phyloP scores from a whole-genome alignment of 2,888 invertebrate species.

The Zhengitettix transpicula region DNA sequence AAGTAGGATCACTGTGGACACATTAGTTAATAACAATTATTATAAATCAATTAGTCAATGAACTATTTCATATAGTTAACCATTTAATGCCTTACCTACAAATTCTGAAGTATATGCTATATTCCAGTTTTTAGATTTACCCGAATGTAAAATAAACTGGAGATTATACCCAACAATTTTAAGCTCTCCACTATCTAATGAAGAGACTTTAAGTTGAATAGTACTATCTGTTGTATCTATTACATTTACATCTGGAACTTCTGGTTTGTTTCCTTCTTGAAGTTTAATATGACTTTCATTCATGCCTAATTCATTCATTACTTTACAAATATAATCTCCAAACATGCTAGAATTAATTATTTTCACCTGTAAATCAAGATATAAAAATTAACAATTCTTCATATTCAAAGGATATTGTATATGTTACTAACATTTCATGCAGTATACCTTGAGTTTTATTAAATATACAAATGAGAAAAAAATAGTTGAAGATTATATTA shows the following conservation, averaged over 20 bases:
- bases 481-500: too few species aligned
- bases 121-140: not conserved
- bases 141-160: not conserved
- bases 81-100: not conserved
- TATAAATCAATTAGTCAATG: too few species aligned
- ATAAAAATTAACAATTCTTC: too few species aligned
- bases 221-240: constrained; percentile 1
- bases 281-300: constrained; percentile 31
- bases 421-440: too few species aligned
- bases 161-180: not conserved
- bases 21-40: too few species aligned
- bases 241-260: constrained; percentile 24
- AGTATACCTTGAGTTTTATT: too few species aligned
- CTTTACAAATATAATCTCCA: constrained; percentile 36
- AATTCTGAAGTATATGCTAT: not conserved
- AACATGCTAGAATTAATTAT: constrained; percentile 17
- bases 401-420: too few species aligned
- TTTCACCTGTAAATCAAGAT: constrained; percentile 13
- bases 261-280: constrained; percentile 34
- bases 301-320: constrained; percentile 32
- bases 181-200: not conserved
- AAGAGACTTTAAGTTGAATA: not conserved
- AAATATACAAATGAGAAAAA: too few species aligned
- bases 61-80: too few species aligned
- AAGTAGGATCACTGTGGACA: too few species aligned